Base-by-base conservation (phyloP, 2,113 vertebrate genomes). In the Campylomormyrus numenius region DNA sequence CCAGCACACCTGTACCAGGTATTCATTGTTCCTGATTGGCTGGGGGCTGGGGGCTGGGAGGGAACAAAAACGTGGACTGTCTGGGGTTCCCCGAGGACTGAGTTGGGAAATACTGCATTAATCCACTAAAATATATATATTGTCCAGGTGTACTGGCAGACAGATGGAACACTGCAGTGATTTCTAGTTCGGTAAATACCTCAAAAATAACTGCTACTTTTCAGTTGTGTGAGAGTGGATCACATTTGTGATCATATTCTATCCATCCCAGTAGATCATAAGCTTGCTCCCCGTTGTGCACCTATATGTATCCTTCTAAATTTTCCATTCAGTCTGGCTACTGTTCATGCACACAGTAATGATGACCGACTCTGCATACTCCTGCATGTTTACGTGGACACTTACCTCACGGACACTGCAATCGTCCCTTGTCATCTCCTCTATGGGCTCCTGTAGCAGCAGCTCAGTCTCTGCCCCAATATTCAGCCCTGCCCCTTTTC, bases 361-460 rank as follows among this genome's bases (percentile, higher is more conserved):
- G 39, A 17, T n/a, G 27, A 74, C 27, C 3, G 62, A 70, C n/a
- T 6, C 66, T 35, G 31, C 15, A 0, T 17, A 15, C 11, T 74
- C 70, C 70, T 35, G 31, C 31, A 74, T 74, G 70, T 10, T 27
- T 1, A 17, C 4, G 15, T 52, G 50, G 70, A 21, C 42, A 27
- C 66, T 9, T 42, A 95, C 95, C 94, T 94, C 94, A 53, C 90
- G 92, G 88, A 91, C 49, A 92, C 91, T 89, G 0, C 92, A 94
- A 53, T 85, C 90, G 50, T 88, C 92, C 62, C 91, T 92, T 91
- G 89, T 93, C 84, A 91, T 21, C 45, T 89, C 77, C 39, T 31
- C 8, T 58, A 91, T 90, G 93, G 91, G 8, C 88, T 70, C 90
- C 92, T 93, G 91, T 91, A 45, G 35, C 42, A 21, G 90, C 83